Evolutionary conservation across 2,113 vertebrate species (phyloP), one percentile per base, ranked within the genome.

Genomic region (Otocyon megalotis): DNA sequence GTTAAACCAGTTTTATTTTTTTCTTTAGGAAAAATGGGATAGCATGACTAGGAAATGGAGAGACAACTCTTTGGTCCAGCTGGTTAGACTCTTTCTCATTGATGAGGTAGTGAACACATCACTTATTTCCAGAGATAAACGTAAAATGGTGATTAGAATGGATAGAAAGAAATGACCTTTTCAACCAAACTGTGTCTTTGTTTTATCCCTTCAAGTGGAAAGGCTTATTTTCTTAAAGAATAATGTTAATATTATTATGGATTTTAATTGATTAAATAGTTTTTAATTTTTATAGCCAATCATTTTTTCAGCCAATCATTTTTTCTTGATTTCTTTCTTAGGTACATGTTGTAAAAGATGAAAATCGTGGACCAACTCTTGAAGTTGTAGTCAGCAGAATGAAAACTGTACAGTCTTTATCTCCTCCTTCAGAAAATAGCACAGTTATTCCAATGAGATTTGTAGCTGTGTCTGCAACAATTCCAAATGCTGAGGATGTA

Each of bases 31-130:
- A 98, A 99, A 99, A 98, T 99, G 99, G 99, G 99, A 99, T 98
- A 99, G 99, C 97, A 99, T 99, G 99, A 99, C 99, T n/a, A 99
- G 99, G 96, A 99, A 99, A 97, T 99, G 99, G 99, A 99, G 99
- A 97, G 99, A 99, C 96, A 99, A 99, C 97, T 99, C 99, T 97
- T 98, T 99, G 97, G 98, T 99, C 96, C 99, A 99, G 69, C 98
- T 99, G 22, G 99, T 99, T 92, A 99, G 99, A 80, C 99, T 99
- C 0, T 99, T 99, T 97, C 99, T 99, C 67, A 99, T 99, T 67
- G 99, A 99, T 98, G 99, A 99, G 99, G 99, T 99, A 98, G 94
- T 91, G 82, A 98, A 96, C 7, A 50, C 13, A 9, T 97, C 72
- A 85, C 74, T 97, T 19, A 89, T 22, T 95, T 96, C 90, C 22